Evolutionary conservation across 2,888 invertebrate genomes (phyloP), one percentile per base, ranked within the genome.

Genomic region (Nematopogon swammerdamellus): DNA sequence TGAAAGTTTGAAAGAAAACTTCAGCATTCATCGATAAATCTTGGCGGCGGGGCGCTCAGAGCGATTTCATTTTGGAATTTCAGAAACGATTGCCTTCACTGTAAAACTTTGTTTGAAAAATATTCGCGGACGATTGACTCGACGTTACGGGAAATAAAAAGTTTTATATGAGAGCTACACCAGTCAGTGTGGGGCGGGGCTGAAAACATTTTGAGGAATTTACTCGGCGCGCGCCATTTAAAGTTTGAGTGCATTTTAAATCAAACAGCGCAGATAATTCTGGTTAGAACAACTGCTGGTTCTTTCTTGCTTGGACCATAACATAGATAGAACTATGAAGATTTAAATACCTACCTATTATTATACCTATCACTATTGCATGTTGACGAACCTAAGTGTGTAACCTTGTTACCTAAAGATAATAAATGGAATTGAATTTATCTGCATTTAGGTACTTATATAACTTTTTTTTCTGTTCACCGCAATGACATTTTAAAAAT

Each of bases 1-100:
- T 63, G 60, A 75, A 75, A 77, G 72, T 76, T 79, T 72, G 69
- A 70, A 76, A 77, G 76, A 74, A 76, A 76, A 77, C 76, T 75
- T 69, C 74, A 77, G 72, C 76, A 75, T 76, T 69, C 70, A 76
- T 75, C 79, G 72, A 79, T 79, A 79, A 79, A 77, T 79, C 79
- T 79, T 72, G 70, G 77, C 73, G 70, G 77, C 73, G 77, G 74
- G 75, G 75, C 74, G 75, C 74, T 75, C 68, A 65, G 70, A 72
- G 75, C 76, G 77, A 76, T 77, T 79, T 79, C 77, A 79, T 79
- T 79, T 79, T 79, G 79, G 79, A 75, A 77, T 77, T 77, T 77
- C 79, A 75, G 77, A 73, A 79, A 68, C 79, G 76, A 79, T 79
- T 79, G 76, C 75, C 73, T 72, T 75, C 68, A 75, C 74, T 77